Evolutionary conservation across 2,113 vertebrate species (phyloP).

Genomic region (Amblyopsis rosae): DNA sequence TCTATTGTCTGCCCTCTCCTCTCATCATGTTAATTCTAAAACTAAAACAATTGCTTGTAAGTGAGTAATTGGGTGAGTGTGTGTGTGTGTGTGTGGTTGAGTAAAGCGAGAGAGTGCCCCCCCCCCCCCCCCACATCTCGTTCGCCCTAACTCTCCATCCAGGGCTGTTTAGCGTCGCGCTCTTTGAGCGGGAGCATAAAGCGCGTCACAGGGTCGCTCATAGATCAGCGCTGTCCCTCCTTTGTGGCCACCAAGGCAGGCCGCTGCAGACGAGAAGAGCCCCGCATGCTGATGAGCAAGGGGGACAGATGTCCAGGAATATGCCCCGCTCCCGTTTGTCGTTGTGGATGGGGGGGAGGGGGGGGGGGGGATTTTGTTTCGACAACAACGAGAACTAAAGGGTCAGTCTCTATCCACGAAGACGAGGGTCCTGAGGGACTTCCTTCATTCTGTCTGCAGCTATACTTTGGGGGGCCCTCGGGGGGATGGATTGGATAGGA

Average conservation of each 20-base stretch:
- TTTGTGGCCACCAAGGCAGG: conserved; percentile 61
- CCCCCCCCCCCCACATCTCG: background rate
- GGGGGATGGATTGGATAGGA: conserved; percentile 16
- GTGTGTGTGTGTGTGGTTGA: no score
- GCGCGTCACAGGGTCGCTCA: conserved; percentile 43
- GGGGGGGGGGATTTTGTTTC: conserved; percentile 41
- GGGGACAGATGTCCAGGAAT: conserved; percentile 66
- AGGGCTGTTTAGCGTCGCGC: conserved; percentile 48
- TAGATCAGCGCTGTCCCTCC: conserved; percentile 68
- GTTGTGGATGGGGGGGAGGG: background rate
- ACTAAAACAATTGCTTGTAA: background rate
- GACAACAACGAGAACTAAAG: conserved; percentile 28
- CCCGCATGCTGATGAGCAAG: conserved; percentile 70
- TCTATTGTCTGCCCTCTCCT: conserved; percentile 24
- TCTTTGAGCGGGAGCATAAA: conserved; percentile 59
- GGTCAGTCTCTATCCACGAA: conserved; percentile 32
- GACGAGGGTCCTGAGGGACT: conserved; percentile 49
- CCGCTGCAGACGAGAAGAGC: conserved; percentile 59
- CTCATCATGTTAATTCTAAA: conserved; percentile 15
- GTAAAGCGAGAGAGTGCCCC: no score
- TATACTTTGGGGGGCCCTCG: background rate
- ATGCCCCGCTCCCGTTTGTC: conserved; percentile 36
- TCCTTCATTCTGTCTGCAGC: conserved; percentile 37
- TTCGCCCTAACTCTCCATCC: conserved; percentile 34
- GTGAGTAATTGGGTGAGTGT: no score